Evolutionary conservation across 2,113 vertebrate species (phyloP).

Genomic region (Oreochromis tanganicae): DNA sequence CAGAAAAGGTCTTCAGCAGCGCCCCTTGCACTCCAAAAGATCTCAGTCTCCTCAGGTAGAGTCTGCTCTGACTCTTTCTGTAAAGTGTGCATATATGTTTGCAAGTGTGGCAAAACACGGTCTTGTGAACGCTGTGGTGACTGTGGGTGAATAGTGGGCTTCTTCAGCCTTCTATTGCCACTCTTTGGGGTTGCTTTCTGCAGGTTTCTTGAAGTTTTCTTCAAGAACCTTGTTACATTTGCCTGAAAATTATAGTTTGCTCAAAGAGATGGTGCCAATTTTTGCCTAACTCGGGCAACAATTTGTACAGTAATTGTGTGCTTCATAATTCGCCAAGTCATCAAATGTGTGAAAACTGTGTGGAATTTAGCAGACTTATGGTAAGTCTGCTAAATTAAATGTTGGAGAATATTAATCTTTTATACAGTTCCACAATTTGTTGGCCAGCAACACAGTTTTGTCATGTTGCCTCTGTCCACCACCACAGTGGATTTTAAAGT

Average conservation of each 20-base stretch:
- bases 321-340: conserved; percentile 44
- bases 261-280: not conserved
- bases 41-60: not conserved
- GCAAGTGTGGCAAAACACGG: not conserved
- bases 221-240: not conserved
- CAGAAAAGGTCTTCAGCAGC: not conserved
- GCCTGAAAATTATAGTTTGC: not conserved
- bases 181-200: not conserved
- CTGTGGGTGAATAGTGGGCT: not conserved
- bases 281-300: not conserved
- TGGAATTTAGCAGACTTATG: conserved; percentile 2
- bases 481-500: not conserved
- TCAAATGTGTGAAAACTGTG: conserved; percentile 37
- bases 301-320: conserved; percentile 56
- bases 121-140: not conserved
- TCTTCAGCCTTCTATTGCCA: not conserved
- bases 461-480: not conserved
- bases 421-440: not conserved
- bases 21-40: rapidly evolving
- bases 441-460: not conserved
- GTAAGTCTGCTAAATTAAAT: conserved; percentile 3
- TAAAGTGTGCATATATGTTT: not conserved
- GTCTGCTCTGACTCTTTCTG: not conserved
- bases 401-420: not conserved
- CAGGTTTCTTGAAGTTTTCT: not conserved